phyloP scores from a whole-genome alignment of 1,140 invertebrate species.

The Nasonia vitripennis region DNA sequence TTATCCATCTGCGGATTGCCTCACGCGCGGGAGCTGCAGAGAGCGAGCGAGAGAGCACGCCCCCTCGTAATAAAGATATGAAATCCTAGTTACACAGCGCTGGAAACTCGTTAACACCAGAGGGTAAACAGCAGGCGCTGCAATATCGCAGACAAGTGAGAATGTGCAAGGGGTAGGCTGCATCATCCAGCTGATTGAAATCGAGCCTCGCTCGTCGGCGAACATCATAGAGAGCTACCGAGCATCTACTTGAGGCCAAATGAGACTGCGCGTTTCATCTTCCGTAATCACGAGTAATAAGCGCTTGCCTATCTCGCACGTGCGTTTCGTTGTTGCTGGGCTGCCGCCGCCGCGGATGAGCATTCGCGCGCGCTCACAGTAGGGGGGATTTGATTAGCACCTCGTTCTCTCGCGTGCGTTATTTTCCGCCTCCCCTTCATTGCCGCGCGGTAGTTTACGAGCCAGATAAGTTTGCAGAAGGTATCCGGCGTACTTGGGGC shows the following conservation, averaged over 20 bases:
- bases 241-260: slow-evolving; percentile 12
- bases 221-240: slow-evolving; percentile 17
- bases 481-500: not conserved
- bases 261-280: slow-evolving; percentile 47
- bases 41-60: not conserved
- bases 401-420: not conserved
- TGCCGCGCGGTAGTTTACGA: not conserved
- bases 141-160: not conserved
- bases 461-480: not conserved
- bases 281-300: slow-evolving; percentile 50
- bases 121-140: not conserved
- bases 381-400: slow-evolving; percentile 32
- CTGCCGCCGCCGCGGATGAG: too few species aligned
- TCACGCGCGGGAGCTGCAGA: not conserved
- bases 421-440: slow-evolving; percentile 8
- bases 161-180: not conserved
- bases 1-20: not conserved
- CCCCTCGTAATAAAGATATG: slow-evolving; percentile 39
- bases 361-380: not conserved
- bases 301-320: not conserved
- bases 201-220: not conserved
- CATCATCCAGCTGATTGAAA: slow-evolving; percentile 14
- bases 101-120: slow-evolving; percentile 53
- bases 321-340: not conserved
- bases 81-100: slow-evolving; percentile 36